Evolutionary conservation across 35 echinoderm and acorn worm genomes (phyloP).

Genomic region (Heliocidaris erythrogramma): DNA sequence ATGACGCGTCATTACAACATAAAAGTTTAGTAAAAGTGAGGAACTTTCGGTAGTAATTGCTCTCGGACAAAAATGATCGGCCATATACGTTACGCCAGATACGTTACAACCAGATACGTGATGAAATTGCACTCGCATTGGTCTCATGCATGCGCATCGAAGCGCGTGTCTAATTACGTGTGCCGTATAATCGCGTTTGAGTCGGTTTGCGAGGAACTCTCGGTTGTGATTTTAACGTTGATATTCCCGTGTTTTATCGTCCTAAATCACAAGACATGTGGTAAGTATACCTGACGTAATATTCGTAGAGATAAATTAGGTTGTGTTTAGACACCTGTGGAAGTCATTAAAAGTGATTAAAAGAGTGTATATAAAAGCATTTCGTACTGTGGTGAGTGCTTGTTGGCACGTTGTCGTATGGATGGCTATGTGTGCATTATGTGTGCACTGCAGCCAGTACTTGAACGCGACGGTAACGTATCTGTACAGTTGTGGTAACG

Average conservation of each 20-base stretch:
- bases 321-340: background rate
- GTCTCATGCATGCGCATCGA: background rate
- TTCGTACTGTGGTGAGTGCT: background rate
- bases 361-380: background rate
- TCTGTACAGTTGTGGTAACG: background rate
- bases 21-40: background rate
- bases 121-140: background rate
- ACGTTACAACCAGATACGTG: background rate
- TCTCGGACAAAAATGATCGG: background rate
- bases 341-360: background rate
- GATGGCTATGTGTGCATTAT: background rate
- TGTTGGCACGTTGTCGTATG: background rate
- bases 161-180: background rate
- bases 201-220: background rate
- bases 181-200: background rate
- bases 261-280: background rate
- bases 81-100: conserved; percentile 14
- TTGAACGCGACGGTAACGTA: background rate
- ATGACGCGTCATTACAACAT: background rate
- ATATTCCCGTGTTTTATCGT: background rate
- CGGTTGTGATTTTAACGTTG: background rate
- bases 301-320: background rate
- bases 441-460: background rate
- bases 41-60: background rate
- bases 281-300: background rate